Evolutionary conservation across 2,888 invertebrate genomes (phyloP), one percentile per base, ranked within the genome.

Genomic region (Amblyteles armatorius): DNA sequence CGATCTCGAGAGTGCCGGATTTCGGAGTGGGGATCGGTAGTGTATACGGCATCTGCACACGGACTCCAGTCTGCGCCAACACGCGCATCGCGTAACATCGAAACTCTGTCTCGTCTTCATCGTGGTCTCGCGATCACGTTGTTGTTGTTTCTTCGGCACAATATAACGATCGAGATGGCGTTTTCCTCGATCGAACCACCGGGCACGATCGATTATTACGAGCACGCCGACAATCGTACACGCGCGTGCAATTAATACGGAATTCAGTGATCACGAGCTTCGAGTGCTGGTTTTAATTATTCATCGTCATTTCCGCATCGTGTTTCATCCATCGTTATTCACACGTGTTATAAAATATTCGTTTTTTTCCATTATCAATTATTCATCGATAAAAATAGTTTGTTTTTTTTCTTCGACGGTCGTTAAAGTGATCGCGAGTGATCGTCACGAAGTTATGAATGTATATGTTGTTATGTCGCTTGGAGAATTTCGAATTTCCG

Each of bases 61-160:
- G 85, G 81, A 83, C 78, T 86, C 88, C 88, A 91, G 91, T 91
- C 86, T 81, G 88, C 87, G 89, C 83, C 86, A 89, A 88, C 89
- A 88, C 91, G 89, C 90, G 91, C 87, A 77, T 44, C 87, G 71
- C 67, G 36, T 48, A 69, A 77, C 83, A 73, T 88, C 83, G 81
- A 69, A 60, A 19, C 50, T 79, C 63, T 9, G 29, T 74, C 50
- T 71, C 52, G 73, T 44, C 22, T 19, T n/a, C n/a, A 22, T 26
- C 29, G 36, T 48, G 63, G 63, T 40, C 76, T 19, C 68, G 79
- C 63, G 48, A 79, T 82, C 84, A 79, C 79, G 78, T 71, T 78
- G 84, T 78, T 69, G 40, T 69, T 60, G 6, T 60, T 50, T n/a
- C 36, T 19, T 52, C 48, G 57, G 48, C 44, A 13, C 26, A 55